Evolutionary conservation across 2,113 vertebrate genomes (phyloP).

Genomic region (Takifugu bimaculatus): DNA sequence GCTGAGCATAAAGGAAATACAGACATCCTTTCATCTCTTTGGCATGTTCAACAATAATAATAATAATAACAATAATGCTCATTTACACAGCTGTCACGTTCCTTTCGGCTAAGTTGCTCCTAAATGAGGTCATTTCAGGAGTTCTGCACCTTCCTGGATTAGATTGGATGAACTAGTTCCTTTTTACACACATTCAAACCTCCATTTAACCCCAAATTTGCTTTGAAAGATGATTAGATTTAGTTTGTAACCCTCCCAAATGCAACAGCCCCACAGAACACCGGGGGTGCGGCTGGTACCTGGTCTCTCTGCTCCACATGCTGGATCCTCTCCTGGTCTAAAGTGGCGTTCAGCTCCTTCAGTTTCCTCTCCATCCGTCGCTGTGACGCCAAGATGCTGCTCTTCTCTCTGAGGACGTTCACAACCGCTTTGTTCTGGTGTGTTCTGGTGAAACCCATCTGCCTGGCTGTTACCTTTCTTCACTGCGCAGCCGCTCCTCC

Average conservation of each 20-base stretch:
- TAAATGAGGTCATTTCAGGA: too few relatives aligned
- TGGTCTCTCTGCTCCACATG: slow-evolving; percentile 90
- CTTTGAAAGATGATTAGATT: background rate
- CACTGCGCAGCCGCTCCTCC: slow-evolving; percentile 83
- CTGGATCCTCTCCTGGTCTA: slow-evolving; percentile 87
- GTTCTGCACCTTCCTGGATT: too few relatives aligned
- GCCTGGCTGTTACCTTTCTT: slow-evolving; percentile 79
- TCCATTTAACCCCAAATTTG: background rate
- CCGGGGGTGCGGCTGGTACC: slow-evolving; percentile 56
- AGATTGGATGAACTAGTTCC: too few relatives aligned
- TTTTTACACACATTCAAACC: too few relatives aligned
- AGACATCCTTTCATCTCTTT: too few relatives aligned
- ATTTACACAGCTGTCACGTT: too few relatives aligned
- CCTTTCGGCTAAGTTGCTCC: too few relatives aligned
- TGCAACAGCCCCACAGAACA: background rate
- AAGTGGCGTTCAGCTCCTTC: slow-evolving; percentile 86
- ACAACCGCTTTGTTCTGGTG: background rate
- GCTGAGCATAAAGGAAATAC: too few relatives aligned
- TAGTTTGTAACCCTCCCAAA: background rate
- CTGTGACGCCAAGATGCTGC: slow-evolving; percentile 78
- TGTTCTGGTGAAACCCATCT: background rate
- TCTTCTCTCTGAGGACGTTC: slow-evolving; percentile 79
- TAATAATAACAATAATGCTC: too few relatives aligned
- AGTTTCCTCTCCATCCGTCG: slow-evolving; percentile 86
- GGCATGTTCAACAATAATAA: too few relatives aligned